Evolutionary conservation across 2,113 vertebrate species (phyloP), one percentile per base, ranked within the genome.

Genomic region (Strix uralensis): DNA sequence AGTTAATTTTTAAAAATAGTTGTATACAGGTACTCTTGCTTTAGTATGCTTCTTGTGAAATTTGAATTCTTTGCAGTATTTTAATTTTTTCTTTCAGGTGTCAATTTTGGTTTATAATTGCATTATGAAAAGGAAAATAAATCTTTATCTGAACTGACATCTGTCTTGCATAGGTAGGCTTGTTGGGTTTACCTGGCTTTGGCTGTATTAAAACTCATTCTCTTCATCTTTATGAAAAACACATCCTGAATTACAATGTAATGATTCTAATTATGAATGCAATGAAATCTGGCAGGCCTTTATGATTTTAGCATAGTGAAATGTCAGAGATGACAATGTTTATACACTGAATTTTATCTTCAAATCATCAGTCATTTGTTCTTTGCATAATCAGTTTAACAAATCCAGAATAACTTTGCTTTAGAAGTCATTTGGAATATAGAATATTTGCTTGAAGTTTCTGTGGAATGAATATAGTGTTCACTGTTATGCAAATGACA

Each of bases 221-320:
- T 94, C 34, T 91, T 97, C 46, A 92, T 93, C 75, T 94, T 93
- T 94, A 58, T 95, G 69, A 96, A 96, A 81, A 95, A 86, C 82
- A 91, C 49, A 89, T 87, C 55, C 95, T 97, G 90, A 93, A 97
- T 98, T 98, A 96, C 92, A 97, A 95, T 95, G 82, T 91, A 96
- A 95, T 94, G 52, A 94, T 92, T 88, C 90, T 86, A 95, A 97
- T 96, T 97, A 95, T 86, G 78, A 75, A 89, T 94, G 75, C 86
- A 81, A 32, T 95, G 83, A 81, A 96, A 96, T 89, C 71, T 96
- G 95, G 86, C 90, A 96, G 83, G 66, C 74, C 78, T 96, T 95
- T 81, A 93, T 96, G 63, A 69, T 89, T 92, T 96, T 88, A 89
- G 62, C 61, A 65, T 70, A 89, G 73, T 23, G 36, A 75, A 94